These are phyloP conservation scores for Ormyrus labotus DNA, from an alignment of 2,888 invertebrate genomes.

Conservation along the genomic window DNA sequence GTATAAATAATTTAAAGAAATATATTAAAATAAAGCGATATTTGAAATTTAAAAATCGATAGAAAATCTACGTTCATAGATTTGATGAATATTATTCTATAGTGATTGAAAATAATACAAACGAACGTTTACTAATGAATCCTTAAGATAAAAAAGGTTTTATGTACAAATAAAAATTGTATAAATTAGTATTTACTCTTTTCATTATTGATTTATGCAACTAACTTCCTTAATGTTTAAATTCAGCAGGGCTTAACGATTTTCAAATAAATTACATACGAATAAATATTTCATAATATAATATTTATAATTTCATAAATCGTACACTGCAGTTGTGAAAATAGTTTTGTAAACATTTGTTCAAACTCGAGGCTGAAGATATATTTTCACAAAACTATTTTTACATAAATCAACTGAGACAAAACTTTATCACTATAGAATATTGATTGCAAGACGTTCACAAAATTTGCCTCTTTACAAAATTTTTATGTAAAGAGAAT, in stretches of 20 bases:
- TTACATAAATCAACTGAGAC: constrained; percentile 8
- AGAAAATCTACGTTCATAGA: constrained; percentile 23
- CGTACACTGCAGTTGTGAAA: background rate
- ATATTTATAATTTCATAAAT: constrained; percentile 4
- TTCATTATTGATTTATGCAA: background rate
- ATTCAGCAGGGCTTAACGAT: background rate
- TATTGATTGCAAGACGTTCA: constrained; percentile 38
- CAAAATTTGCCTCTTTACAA: background rate
- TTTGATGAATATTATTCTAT: constrained; percentile 36
- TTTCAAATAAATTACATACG: background rate
- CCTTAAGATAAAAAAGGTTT: background rate
- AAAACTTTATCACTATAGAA: constrained; percentile 44
- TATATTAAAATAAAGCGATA: constrained; percentile 4
- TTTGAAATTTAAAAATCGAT: constrained; percentile 8
- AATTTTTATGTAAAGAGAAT: constrained; percentile 54
- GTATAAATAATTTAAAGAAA: constrained; percentile 31
- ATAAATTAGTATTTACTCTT: background rate
- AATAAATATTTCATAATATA: background rate
- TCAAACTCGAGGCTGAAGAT: background rate
- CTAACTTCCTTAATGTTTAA: background rate
- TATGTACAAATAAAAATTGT: constrained; percentile 6
- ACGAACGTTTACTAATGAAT: background rate
- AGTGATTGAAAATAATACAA: constrained; percentile 14
- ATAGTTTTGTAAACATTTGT: constrained; percentile 5
- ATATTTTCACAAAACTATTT: background rate